phyloP scores from a whole-genome alignment of 2,113 vertebrate genomes.

The Pollimyrus isidori region DNA sequence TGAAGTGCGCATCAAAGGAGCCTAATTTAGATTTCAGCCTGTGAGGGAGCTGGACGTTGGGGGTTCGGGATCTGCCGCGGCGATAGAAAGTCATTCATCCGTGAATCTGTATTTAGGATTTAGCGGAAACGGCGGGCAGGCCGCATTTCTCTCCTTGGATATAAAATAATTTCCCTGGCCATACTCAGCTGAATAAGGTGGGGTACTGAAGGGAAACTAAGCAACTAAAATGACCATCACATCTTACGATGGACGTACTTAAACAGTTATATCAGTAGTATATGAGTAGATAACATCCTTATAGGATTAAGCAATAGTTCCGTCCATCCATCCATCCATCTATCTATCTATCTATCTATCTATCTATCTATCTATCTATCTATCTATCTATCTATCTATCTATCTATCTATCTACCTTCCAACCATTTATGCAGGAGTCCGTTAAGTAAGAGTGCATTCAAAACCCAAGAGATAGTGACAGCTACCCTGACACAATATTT shows the following conservation, averaged over 20 bases:
- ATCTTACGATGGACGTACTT: too few relatives aligned
- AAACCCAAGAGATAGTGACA: background rate
- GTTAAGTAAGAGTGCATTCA: background rate
- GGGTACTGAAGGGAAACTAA: background rate
- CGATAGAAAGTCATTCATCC: background rate
- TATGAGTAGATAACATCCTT: too few relatives aligned
- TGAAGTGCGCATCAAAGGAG: background rate
- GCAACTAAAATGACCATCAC: background rate
- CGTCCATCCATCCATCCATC: too few relatives aligned
- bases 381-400: too few relatives aligned
- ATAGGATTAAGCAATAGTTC: too few relatives aligned
- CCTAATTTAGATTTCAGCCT: background rate
- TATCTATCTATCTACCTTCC: too few relatives aligned
- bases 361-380: too few relatives aligned
- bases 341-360: background rate
- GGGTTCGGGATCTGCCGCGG: background rate
- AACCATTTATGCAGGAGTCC: background rate
- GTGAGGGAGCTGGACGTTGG: background rate
- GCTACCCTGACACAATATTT: background rate
- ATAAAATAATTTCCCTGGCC: background rate
- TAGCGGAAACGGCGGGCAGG: background rate
- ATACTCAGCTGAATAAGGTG: background rate
- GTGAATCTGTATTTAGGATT: background rate
- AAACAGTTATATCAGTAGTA: too few relatives aligned
- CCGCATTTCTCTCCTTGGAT: background rate